Evolutionary conservation across 2,888 invertebrate species (phyloP), one percentile per base, ranked within the genome.

Genomic region (Hipparchia sbordonii): DNA sequence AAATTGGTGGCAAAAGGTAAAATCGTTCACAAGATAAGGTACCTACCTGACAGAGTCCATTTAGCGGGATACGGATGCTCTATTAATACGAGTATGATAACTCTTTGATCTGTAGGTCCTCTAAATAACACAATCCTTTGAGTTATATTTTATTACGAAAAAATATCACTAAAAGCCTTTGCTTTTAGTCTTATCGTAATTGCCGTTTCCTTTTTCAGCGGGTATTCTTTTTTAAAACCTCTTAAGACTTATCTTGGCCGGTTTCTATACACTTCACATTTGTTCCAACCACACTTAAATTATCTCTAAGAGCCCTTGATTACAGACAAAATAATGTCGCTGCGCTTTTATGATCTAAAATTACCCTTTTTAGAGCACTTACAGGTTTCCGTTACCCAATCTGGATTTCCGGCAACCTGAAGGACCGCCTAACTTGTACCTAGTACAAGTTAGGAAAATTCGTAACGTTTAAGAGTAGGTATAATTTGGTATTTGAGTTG

Each of bases 391-490:
- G 90, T 89, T 87, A 85, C 85, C 85, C 84, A 87, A 87, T 84
- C 86, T 87, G 85, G 84, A 91, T 89, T 89, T 90, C 91, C 91
- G 89, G 82, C 87, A 87, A 87, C 87, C 88, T 86, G 89, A 88
- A 23, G 23, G 23, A 88, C 8, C 5, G 39, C 39, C 39, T 5
- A 23, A 23, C 23, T 23, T 23, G 23, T 39, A 39, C 13, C 23
- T 23, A 56, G 23, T 8, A 56, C 56, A 13, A 57, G 8, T 7
- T 8, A 13, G 56, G 2, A 56, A 13, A 23, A 7, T 8, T 23
- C 23, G 57, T 0, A 23, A 23, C 23, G 23, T 23, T 57, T 23
- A 23, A 48, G 6, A 23, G 23, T 23, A 23, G 23, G 23, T 23
- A 23, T 23, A 23, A 23, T 23, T 23, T 0, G 23, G 23, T 23